Percentiles rank a stretch among this genome's conserved stretches.
Evolutionary conservation across 1,140 invertebrate species (phyloP).

Genomic region (Streblospio benedicti): DNA sequence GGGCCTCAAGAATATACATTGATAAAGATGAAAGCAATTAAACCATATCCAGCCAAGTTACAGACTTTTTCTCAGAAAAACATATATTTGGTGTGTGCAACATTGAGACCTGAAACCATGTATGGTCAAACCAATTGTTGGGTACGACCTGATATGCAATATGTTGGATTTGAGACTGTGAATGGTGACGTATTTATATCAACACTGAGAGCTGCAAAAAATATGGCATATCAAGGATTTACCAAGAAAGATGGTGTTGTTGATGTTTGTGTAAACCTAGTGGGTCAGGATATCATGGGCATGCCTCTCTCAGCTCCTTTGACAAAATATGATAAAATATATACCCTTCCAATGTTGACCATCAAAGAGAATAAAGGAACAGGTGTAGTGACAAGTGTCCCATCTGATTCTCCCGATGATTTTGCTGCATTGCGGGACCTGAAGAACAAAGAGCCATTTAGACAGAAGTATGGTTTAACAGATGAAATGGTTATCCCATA

Average conservation of each 20-base stretch:
- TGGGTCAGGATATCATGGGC: conserved; percentile 67
- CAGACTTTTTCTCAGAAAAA: neutral
- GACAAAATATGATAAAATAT: conserved; percentile 71
- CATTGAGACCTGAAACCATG: conserved; percentile 96
- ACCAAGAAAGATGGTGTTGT: conserved; percentile 72
- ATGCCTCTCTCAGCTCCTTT: conserved; percentile 70
- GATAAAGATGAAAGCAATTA: conserved; percentile 80
- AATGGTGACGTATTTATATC: conserved; percentile 73
- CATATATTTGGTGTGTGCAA: conserved; percentile 89
- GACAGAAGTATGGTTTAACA: conserved; percentile 84
- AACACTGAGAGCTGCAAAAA: conserved; percentile 76
- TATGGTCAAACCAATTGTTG: conserved; percentile 99
- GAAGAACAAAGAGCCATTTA: conserved; percentile 84
- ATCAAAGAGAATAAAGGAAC: conserved; percentile 96
- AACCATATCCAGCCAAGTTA: conserved; percentile 58
- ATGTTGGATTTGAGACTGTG: conserved; percentile 69
- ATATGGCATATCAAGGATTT: conserved; percentile 92
- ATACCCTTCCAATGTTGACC: conserved; percentile 92
- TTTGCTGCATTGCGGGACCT: conserved; percentile 89
- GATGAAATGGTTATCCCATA: conserved; percentile 88
- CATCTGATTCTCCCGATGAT: conserved; percentile 97
- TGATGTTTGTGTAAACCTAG: conserved; percentile 59
- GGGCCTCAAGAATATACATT: conserved; percentile 97
- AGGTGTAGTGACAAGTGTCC: conserved; percentile 94
- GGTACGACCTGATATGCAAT: conserved; percentile 89